Conservation (phyloP, 2,113 vertebrate genomes). For the Rhinogobius similis region DNA sequence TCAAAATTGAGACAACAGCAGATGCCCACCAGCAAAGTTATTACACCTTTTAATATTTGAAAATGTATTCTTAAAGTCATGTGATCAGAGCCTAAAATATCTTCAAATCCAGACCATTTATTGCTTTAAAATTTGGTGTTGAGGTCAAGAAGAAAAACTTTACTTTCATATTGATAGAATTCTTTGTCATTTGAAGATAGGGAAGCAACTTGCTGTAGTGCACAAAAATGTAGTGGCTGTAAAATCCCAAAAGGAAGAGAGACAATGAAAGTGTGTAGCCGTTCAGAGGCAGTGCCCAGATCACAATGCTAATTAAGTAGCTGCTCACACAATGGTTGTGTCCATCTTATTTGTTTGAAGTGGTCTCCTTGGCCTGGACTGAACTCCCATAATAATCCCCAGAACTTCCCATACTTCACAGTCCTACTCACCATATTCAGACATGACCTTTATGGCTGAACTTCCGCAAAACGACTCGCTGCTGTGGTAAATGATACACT, state of each 20-base stretch:
- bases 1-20: too few relatives aligned
- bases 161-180: too few relatives aligned
- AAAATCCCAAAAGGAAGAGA: neutral
- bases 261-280: neutral
- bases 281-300: neutral
- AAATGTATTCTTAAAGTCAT: too few relatives aligned
- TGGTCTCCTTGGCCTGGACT: constrained; percentile 29
- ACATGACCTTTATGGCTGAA: constrained; percentile 61
- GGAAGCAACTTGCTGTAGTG: neutral
- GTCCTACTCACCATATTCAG: constrained; percentile 53
- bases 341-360: constrained; percentile 31
- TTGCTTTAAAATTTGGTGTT: neutral
- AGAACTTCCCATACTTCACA: constrained; percentile 51
- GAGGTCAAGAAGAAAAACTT: neutral
- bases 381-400: constrained; percentile 57
- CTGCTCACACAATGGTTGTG: constrained; percentile 3
- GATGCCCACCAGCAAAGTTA: too few relatives aligned
- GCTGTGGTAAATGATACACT: constrained; percentile 39
- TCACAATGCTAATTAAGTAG: neutral
- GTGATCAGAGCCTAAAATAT: neutral
- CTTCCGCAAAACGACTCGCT: constrained; percentile 59
- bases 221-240: neutral
- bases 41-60: too few relatives aligned
- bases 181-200: neutral
- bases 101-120: neutral